phyloP scores from a whole-genome alignment of 2,888 invertebrate genomes.

The Drosophila niveifrons region DNA sequence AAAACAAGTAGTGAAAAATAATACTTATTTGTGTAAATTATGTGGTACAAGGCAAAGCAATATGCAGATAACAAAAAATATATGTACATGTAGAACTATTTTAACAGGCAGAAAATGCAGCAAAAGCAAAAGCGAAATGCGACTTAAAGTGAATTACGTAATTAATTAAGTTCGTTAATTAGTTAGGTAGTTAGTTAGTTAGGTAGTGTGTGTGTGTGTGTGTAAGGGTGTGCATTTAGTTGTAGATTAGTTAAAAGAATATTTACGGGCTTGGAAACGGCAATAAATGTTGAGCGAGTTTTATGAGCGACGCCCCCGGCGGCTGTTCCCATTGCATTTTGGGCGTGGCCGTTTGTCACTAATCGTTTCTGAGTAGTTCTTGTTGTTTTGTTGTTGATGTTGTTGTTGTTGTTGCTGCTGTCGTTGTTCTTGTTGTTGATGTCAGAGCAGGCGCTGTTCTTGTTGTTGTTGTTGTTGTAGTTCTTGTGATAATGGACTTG shows the following conservation, averaged over 20 bases:
- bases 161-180: conserved; percentile 20
- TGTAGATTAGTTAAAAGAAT: conserved; percentile 31
- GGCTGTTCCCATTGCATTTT: conserved; percentile 26
- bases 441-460: conserved; percentile 15
- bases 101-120: conserved; percentile 23
- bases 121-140: conserved; percentile 11
- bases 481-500: conserved; percentile 38
- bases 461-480: conserved; percentile 40
- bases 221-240: conserved; percentile 1
- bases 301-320: conserved; percentile 38
- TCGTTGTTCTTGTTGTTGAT: conserved; percentile 20
- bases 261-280: conserved; percentile 75
- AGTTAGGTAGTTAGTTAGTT: conserved; percentile 21
- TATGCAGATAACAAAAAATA: conserved; percentile 31
- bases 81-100: not conserved
- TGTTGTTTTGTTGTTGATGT: conserved; percentile 46
- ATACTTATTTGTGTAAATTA: conserved; percentile 17
- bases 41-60: conserved; percentile 26
- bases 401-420: conserved; percentile 46
- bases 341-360: conserved; percentile 49
- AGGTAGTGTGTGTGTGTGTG: not conserved
- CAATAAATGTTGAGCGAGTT: conserved; percentile 61
- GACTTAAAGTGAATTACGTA: conserved; percentile 17
- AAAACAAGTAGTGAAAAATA: not conserved
- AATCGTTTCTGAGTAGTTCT: conserved; percentile 49